Evolutionary conservation across 2,888 invertebrate genomes (phyloP), one percentile per base, ranked within the genome.

Genomic region (Volucella inanis): DNA sequence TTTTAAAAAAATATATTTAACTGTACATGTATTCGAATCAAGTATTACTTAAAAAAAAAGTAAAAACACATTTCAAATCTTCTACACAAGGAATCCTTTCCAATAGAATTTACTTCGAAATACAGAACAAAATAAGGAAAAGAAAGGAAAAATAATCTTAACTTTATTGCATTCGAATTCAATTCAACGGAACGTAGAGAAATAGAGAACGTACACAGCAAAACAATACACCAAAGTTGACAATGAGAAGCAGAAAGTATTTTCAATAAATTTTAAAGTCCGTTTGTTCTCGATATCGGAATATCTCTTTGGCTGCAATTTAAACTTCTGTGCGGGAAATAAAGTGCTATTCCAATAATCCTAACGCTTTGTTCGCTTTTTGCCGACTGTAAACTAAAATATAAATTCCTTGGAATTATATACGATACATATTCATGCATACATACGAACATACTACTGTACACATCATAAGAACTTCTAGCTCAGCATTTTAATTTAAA

Each of bases 171-270:
- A 75, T 84, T 79, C 79, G 79, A 79, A 84, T 84, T 84, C 79
- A 84, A 84, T 84, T 84, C 79, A 79, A 79, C 31, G 31, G 31
- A 31, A 31, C 65, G 38, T 52, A 43, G 50, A 65, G 65, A 54
- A 65, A 49, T 68, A 18, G 64, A 65, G 55, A 84, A 75, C 70
- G 41, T 61, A 79, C 64, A 68, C 45, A 77, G 50, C 75, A 79
- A 84, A 84, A 79, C 70, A 84, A 84, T 79, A 75, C 79, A 84
- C 79, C 68, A 79, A 79, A 70, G 83, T 84, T 84, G 83, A 84
- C 78, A 78, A 84, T 70, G 64, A 84, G 68, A 74, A 84, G 70
- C 64, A 75, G 68, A 82, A 78, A 79, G 83, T 79, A 79, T 83
- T 79, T 84, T 84, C 78, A 78, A 78, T 78, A 78, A 70, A 78